Evolutionary conservation across 2,888 invertebrate species (phyloP).

Genomic region (Teleogryllus oceanicus): DNA sequence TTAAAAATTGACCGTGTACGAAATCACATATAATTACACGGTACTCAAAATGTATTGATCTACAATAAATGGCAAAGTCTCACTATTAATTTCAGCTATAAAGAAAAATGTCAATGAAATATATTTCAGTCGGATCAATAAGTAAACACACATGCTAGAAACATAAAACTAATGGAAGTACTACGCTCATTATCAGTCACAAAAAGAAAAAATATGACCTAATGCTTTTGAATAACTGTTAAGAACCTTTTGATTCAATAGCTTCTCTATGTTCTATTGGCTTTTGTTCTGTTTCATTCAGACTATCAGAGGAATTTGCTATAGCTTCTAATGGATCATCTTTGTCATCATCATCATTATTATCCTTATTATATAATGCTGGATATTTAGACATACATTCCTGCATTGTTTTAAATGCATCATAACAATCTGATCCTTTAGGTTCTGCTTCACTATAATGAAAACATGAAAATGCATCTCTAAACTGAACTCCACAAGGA

Average conservation of each 20-base stretch:
- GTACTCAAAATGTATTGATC: too few relatives aligned
- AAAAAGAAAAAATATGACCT: neutral
- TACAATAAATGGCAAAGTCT: too few relatives aligned
- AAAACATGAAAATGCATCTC: slow-evolving; percentile 93
- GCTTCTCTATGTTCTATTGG: neutral
- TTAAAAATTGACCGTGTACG: too few relatives aligned
- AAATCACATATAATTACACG: too few relatives aligned
- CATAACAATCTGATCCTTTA: slow-evolving; percentile 90
- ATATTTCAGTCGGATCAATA: too few relatives aligned
- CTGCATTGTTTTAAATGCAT: slow-evolving; percentile 86
- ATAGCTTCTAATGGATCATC: slow-evolving; percentile 50
- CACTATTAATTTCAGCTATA: too few relatives aligned
- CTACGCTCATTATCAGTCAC: too few relatives aligned
- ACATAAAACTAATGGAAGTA: too few relatives aligned
- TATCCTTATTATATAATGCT: slow-evolving; percentile 70
- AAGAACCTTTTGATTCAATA: neutral
- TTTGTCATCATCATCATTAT: slow-evolving; percentile 61
- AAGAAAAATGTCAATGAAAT: too few relatives aligned
- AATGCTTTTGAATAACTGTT: neutral
- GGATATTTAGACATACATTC: slow-evolving; percentile 86
- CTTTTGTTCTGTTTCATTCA: too few relatives aligned
- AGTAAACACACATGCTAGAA: too few relatives aligned
- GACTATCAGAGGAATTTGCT: slow-evolving; percentile 38
- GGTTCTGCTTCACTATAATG: slow-evolving; percentile 86
- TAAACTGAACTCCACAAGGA: slow-evolving; percentile 89